Evolutionary conservation across 2,888 invertebrate species (phyloP).

Genomic region (Lucinisca nassula): DNA sequence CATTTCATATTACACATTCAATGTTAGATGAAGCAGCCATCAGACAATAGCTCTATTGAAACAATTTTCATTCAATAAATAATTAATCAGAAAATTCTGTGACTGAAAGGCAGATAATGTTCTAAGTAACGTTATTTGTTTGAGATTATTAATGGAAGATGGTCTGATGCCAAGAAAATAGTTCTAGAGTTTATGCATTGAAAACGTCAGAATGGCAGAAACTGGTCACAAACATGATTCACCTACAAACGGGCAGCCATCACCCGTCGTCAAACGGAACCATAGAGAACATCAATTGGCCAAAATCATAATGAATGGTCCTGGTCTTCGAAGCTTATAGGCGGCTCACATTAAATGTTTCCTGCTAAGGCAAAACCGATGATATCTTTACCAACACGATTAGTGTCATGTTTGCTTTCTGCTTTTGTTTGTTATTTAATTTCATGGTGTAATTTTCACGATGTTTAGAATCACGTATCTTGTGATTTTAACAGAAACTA

Average conservation of each 20-base stretch:
- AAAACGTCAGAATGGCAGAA: no score
- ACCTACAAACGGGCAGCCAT: no score
- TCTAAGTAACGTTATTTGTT: background rate
- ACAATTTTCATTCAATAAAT: background rate
- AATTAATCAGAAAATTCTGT: conserved; percentile 1
- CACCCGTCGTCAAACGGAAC: no score
- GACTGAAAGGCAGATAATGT: background rate
- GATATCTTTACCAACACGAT: background rate
- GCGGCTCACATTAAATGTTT: no score
- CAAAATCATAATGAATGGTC: no score
- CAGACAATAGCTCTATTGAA: background rate
- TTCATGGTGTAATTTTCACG: conserved; percentile 1
- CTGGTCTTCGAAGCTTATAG: no score
- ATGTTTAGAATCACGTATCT: background rate
- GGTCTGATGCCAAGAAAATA: background rate
- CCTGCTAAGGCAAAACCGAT: background rate
- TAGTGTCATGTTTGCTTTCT: background rate
- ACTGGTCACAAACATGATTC: no score
- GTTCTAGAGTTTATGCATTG: no score
- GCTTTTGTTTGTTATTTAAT: background rate
- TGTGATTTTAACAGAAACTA: background rate
- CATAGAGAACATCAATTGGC: no score
- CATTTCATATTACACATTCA: background rate
- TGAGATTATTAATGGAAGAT: background rate
- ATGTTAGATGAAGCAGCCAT: background rate